phyloP scores from a whole-genome alignment of 2,888 invertebrate genomes.

The Cantharis rustica region DNA sequence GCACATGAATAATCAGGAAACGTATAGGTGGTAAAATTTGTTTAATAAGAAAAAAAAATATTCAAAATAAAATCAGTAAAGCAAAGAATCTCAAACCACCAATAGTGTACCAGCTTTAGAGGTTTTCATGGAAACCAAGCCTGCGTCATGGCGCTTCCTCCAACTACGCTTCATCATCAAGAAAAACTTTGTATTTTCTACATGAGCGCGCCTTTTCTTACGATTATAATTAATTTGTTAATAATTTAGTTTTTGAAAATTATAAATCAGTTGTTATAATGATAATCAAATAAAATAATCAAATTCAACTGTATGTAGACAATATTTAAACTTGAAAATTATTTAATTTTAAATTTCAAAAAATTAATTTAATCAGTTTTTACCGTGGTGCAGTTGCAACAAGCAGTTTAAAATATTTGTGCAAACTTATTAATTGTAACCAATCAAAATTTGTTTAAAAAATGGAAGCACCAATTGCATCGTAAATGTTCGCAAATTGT shows the following conservation, averaged over 20 bases:
- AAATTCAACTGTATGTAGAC: not conserved
- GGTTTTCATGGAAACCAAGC: constrained; percentile 31
- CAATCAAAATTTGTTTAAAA: not conserved
- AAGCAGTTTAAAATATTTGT: too few relatives aligned
- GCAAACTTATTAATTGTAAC: not conserved
- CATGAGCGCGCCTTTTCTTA: constrained; percentile 12
- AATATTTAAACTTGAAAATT: too few relatives aligned
- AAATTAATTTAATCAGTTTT: not conserved
- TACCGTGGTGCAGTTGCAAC: too few relatives aligned
- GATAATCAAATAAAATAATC: not conserved
- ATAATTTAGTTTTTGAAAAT: not conserved
- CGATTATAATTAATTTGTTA: not conserved
- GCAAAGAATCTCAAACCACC: constrained; percentile 33
- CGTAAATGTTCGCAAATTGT: not conserved
- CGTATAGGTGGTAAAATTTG: constrained; percentile 38
- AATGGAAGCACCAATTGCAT: not conserved
- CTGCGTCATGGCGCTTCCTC: constrained; percentile 35
- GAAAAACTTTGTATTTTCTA: constrained; percentile 4
- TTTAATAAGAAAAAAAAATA: constrained; percentile 37
- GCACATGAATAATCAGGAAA: constrained; percentile 40
- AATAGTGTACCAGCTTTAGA: constrained; percentile 23
- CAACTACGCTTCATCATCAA: constrained; percentile 22
- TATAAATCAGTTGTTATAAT: not conserved
- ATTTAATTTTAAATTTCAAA: not conserved
- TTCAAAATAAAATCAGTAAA: constrained; percentile 36